Conservation (phyloP, 1,140 invertebrate species). For the Streblospio benedicti region DNA sequence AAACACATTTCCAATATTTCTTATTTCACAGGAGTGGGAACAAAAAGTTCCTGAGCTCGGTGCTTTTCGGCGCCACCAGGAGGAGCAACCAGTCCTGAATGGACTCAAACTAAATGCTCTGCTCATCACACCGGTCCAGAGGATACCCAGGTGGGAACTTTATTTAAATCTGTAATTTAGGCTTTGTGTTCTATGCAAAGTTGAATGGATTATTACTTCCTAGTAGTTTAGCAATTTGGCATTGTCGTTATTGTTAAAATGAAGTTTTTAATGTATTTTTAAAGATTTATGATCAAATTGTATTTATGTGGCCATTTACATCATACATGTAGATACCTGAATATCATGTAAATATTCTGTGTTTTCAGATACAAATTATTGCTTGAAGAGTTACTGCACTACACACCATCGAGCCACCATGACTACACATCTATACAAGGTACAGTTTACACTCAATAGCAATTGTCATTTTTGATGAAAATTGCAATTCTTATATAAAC, state of each 20-base stretch:
- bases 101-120: slow-evolving; percentile 59
- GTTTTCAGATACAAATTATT: slow-evolving; percentile 56
- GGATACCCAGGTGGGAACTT: slow-evolving; percentile 55
- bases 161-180: background rate
- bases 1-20: no score
- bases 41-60: slow-evolving; percentile 54
- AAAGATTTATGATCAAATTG: no score
- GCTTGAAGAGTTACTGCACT: slow-evolving; percentile 58
- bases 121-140: slow-evolving; percentile 66
- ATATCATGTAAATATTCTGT: no score
- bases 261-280: background rate
- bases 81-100: slow-evolving; percentile 61
- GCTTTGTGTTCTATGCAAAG: no score
- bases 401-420: slow-evolving; percentile 54
- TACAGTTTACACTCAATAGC: slow-evolving; percentile 14
- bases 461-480: background rate
- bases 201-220: no score
- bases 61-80: slow-evolving; percentile 53
- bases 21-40: slow-evolving; percentile 51
- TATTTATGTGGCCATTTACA: no score
- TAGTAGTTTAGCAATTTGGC: no score
- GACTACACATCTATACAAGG: slow-evolving; percentile 51
- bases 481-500: background rate
- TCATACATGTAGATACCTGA: no score
- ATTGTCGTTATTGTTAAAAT: no score